Evolutionary conservation across 2,797 vertebrate species (phyloP).

Genomic region (Lates japonicus): DNA sequence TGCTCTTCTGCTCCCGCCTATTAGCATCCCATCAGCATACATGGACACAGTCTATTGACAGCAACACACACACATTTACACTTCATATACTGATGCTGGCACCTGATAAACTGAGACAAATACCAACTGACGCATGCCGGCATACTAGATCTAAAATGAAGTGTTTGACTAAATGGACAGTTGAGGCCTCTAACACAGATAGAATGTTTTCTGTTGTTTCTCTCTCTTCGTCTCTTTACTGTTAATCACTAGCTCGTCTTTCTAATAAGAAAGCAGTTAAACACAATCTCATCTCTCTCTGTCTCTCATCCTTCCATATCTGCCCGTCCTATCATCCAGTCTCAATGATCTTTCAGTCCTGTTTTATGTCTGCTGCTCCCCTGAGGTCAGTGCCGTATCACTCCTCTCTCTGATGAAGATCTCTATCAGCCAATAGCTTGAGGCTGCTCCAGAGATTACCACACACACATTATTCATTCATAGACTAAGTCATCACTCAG

Average conservation of each 20-base stretch:
- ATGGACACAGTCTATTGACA: conserved; percentile 26
- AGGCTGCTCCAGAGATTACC: conserved; percentile 28
- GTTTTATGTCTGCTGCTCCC: conserved; percentile 39
- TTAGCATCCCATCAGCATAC: conserved; percentile 57
- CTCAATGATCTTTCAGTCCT: conserved; percentile 30
- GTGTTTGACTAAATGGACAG: conserved; percentile 5
- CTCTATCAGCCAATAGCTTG: conserved; percentile 51
- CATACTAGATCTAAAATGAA: conserved; percentile 18
- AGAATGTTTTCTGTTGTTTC: background rate
- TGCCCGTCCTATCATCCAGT: conserved; percentile 21
- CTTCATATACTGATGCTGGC: conserved; percentile 8
- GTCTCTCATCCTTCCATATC: background rate
- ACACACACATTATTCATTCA: conserved; percentile 48
- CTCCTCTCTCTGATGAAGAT: conserved; percentile 33
- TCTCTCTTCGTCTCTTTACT: conserved; percentile 12
- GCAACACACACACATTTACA: conserved; percentile 22
- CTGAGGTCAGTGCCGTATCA: background rate
- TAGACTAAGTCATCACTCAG: background rate
- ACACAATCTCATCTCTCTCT: background rate
- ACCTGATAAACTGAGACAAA: conserved; percentile 14
- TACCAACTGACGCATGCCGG: background rate
- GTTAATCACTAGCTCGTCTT: conserved; percentile 9
- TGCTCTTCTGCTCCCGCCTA: conserved; percentile 46
- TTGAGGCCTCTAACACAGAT: background rate
- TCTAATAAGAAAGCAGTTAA: conserved; percentile 18